Conservation (phyloP, 92 coral and sea anemone species). For the Paragorgia papillata region DNA sequence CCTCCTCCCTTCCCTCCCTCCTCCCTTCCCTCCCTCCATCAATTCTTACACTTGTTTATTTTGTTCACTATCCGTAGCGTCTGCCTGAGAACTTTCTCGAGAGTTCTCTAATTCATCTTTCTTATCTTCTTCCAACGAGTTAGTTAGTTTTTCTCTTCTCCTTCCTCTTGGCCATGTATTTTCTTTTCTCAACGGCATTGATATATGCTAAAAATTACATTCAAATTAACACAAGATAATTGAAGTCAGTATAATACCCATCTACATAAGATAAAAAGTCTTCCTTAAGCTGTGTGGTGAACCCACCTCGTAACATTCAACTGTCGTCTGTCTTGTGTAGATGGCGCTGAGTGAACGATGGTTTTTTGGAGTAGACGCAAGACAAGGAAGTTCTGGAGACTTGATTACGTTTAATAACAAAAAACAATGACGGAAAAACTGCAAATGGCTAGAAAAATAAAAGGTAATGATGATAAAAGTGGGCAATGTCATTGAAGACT, state of each 20-base stretch:
- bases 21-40: too few species aligned
- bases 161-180: conserved; percentile 12
- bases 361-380: conserved; percentile 27
- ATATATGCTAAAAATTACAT: conserved; percentile 32
- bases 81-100: background rate
- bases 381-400: conserved; percentile 17
- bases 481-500: background rate
- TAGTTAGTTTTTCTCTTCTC: background rate
- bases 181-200: conserved; percentile 37
- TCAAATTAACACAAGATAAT: too few species aligned
- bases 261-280: too few species aligned
- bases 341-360: conserved; percentile 33
- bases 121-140: background rate
- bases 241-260: too few species aligned
- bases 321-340: conserved; percentile 39
- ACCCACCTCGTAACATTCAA: conserved; percentile 38
- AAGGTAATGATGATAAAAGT: background rate
- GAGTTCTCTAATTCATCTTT: background rate
- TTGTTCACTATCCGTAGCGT: conserved; percentile 24
- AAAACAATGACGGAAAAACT: conserved; percentile 39
- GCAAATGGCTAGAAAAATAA: conserved; percentile 8
- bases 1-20: too few species aligned
- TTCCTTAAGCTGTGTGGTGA: background rate
- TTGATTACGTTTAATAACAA: conserved; percentile 19
- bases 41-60: conserved; percentile 35